Evolutionary conservation across 2,113 vertebrate species (phyloP).

Genomic region (Carollia perspicillata): DNA sequence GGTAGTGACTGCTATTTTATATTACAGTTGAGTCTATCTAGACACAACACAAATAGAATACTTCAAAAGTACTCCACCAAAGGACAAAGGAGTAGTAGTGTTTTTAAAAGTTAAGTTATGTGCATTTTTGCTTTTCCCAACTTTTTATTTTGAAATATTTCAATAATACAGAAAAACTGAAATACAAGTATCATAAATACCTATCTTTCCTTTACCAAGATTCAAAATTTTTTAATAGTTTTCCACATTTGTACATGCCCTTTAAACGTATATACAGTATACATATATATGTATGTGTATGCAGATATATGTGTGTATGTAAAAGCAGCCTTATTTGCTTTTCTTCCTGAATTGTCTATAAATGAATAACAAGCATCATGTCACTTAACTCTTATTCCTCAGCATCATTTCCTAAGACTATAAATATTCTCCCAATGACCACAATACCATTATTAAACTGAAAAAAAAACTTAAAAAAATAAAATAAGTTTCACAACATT

Average conservation of each 20-base stretch:
- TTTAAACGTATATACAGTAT: not conserved
- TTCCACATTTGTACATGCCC: not conserved
- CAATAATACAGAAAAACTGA: not conserved
- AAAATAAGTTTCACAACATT: not conserved
- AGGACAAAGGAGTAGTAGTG: not conserved
- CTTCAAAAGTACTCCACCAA: conserved; percentile 4
- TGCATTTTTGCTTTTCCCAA: not conserved
- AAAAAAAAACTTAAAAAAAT: not conserved
- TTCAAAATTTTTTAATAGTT: conserved; percentile 1
- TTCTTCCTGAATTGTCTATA: not conserved
- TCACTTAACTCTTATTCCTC: not conserved
- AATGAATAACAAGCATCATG: not conserved
- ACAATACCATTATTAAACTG: not conserved
- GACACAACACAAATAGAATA: conserved; percentile 18
- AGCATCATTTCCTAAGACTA: not conserved
- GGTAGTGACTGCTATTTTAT: not conserved
- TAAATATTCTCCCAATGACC: not conserved
- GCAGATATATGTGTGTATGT: accelerated
- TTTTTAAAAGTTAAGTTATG: conserved; percentile 7
- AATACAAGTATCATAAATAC: not conserved
- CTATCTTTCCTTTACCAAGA: not conserved
- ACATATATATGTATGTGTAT: not conserved
- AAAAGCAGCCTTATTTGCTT: not conserved
- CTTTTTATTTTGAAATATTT: conserved; percentile 1
- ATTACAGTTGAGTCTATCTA: not conserved